Percentiles rank a stretch among this genome's conserved stretches.
Evolutionary conservation across 1,140 invertebrate species (phyloP).

Genomic region (Artemia franciscana): DNA sequence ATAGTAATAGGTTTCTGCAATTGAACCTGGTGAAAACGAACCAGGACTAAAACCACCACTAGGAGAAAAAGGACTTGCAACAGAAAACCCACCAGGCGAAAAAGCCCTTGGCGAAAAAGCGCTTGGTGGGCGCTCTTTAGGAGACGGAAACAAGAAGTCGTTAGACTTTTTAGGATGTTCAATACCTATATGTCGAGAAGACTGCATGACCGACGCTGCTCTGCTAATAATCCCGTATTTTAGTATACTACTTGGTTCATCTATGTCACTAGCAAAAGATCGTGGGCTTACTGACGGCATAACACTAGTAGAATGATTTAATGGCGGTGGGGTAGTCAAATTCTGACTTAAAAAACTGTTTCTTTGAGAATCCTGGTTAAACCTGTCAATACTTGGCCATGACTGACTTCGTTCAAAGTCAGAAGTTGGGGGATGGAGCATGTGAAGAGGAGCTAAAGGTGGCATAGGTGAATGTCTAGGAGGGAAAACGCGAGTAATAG

Average conservation of each 20-base stretch:
- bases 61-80: not conserved
- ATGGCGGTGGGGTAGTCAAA: not conserved
- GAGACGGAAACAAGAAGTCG: not conserved
- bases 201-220: not conserved
- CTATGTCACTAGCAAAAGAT: not conserved
- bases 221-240: not conserved
- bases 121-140: not conserved
- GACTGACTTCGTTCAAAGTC: not conserved
- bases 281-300: not conserved
- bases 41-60: not conserved
- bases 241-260: not conserved
- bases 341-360: not conserved
- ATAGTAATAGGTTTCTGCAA: not conserved
- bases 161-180: not conserved
- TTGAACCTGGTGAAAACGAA: not conserved
- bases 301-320: not conserved
- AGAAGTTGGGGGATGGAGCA: not conserved
- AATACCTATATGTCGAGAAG: not conserved
- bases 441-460: not conserved
- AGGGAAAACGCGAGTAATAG: not conserved
- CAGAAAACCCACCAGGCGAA: not conserved
- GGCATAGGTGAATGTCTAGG: not conserved
- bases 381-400: not conserved
- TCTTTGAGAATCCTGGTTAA: not conserved
- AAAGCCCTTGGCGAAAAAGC: not conserved